These are phyloP conservation scores for Belgica antarctica DNA, from an alignment of 2,888 invertebrate genomes.

Conservation along the genomic window DNA sequence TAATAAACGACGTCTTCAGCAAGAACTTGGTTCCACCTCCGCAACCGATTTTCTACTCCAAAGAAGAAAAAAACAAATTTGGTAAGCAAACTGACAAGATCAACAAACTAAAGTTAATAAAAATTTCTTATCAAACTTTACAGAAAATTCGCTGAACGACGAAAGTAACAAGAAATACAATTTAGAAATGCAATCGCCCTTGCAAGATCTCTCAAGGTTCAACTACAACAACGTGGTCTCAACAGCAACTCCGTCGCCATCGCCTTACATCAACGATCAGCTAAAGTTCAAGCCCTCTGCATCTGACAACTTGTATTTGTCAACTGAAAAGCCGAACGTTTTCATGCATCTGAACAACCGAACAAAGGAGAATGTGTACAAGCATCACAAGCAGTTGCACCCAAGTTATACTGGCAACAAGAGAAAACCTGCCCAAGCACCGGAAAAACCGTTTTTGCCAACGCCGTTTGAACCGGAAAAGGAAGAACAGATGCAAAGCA, in stretches of 20 bases:
- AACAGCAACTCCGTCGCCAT: constrained; percentile 24
- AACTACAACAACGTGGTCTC: constrained; percentile 42
- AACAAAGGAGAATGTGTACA: constrained; percentile 44
- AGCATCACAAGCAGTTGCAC: constrained; percentile 45
- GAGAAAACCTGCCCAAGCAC: not conserved
- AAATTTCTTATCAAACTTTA: no score
- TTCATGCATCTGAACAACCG: constrained; percentile 44
- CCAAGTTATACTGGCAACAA: constrained; percentile 44
- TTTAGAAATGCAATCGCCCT: constrained; percentile 40
- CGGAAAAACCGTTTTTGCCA: constrained; percentile 42
- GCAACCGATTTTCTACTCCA: constrained; percentile 1
- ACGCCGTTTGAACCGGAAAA: constrained; percentile 39
- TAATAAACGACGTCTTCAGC: constrained; percentile 38
- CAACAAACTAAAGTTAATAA: no score
- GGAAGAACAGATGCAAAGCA: constrained; percentile 26
- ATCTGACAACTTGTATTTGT: constrained; percentile 29
- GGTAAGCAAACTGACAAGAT: no score
- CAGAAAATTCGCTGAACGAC: no score
- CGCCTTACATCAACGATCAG: not conserved
- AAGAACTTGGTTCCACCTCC: constrained; percentile 37
- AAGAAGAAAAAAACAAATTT: no score
- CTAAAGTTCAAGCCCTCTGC: not conserved
- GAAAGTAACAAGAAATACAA: constrained; percentile 26
- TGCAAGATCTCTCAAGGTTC: constrained; percentile 44
- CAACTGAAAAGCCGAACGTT: constrained; percentile 45